phyloP scores from a whole-genome alignment of 2,113 vertebrate genomes.

The Piaya cayana region DNA sequence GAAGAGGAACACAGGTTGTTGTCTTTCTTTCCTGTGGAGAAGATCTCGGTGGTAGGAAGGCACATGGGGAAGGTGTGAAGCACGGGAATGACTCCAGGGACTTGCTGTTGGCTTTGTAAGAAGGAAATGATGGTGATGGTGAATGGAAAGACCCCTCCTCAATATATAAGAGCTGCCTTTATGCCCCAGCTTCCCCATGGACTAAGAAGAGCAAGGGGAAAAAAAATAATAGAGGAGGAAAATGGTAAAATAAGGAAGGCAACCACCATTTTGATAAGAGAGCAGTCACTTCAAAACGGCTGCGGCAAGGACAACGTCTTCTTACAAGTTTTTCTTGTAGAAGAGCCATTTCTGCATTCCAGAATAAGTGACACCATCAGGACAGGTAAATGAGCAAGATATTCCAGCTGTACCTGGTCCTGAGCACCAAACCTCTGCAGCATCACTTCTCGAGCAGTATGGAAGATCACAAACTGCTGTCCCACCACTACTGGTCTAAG shows the following conservation, averaged over 20 bases:
- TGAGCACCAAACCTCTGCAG: background rate
- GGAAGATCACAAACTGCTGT: background rate
- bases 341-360: background rate
- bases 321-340: rapidly evolving
- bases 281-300: background rate
- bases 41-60: background rate
- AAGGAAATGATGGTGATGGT: background rate
- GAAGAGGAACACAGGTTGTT: background rate
- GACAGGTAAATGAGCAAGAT: rapidly evolving
- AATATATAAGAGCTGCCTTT: background rate
- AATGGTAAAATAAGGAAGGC: background rate
- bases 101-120: background rate
- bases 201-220: background rate
- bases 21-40: background rate
- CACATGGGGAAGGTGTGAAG: background rate
- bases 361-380: rapidly evolving
- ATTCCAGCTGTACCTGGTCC: too few species aligned
- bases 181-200: background rate
- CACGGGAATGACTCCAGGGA: background rate
- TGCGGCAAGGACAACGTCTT: background rate
- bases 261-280: background rate
- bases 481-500: background rate
- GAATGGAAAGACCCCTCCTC: background rate
- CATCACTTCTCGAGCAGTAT: background rate
- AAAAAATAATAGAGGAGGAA: background rate